Evolutionary conservation across 1,140 invertebrate genomes (phyloP).

Genomic region (Caerostris darwini): DNA sequence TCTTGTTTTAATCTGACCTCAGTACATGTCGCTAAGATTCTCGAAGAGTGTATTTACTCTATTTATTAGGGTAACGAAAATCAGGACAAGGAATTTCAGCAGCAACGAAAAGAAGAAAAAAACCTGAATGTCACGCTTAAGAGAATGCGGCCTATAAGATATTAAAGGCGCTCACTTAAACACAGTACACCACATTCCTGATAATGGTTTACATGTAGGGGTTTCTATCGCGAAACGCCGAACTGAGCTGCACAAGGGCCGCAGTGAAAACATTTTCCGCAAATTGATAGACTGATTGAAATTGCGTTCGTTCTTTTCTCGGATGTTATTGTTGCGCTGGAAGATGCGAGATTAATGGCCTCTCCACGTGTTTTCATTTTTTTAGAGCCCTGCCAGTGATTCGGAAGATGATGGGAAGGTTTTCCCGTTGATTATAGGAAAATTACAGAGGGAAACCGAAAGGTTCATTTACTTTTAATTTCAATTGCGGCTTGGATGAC

Average conservation of each 20-base stretch:
- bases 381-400: slow-evolving; percentile 12
- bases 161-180: background rate
- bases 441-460: background rate
- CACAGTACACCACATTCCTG: background rate
- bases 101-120: background rate
- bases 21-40: too few relatives aligned
- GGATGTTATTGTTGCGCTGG: slow-evolving; percentile 24
- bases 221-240: background rate
- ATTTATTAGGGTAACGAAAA: background rate
- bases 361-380: slow-evolving; percentile 6
- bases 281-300: slow-evolving; percentile 51
- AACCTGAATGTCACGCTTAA: background rate
- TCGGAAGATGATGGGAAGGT: slow-evolving; percentile 5
- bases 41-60: background rate
- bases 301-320: slow-evolving; percentile 26
- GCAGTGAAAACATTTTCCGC: slow-evolving; percentile 41
- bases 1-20: too few relatives aligned
- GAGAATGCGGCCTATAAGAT: background rate
- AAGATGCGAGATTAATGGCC: slow-evolving; percentile 28
- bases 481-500: background rate
- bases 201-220: slow-evolving; percentile 13
- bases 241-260: background rate
- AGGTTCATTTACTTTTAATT: background rate
- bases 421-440: background rate
- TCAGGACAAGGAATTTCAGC: background rate